phyloP scores from a whole-genome alignment of 64 coral and sea anemone genomes.

The Astreopora myriophthalma region DNA sequence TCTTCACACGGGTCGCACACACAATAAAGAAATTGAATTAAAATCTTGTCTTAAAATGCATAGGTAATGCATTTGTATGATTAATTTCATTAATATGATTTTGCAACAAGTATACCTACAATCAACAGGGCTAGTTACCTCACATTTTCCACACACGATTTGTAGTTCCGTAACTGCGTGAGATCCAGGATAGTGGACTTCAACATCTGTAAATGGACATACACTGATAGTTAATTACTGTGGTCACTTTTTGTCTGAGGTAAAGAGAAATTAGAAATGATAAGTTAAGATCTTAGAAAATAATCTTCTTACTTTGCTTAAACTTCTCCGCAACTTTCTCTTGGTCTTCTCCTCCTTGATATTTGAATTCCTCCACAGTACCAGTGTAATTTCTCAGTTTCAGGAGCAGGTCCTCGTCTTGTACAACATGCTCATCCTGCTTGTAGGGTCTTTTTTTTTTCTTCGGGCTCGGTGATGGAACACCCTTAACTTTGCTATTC shows the following conservation, averaged over 20 bases:
- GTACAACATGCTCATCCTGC: no score
- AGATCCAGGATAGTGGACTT: neutral
- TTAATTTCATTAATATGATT: neutral
- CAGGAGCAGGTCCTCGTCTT: neutral
- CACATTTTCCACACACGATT: conserved; percentile 11
- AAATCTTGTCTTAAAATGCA: neutral
- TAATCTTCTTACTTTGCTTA: neutral
- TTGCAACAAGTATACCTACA: neutral
- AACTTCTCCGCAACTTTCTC: neutral
- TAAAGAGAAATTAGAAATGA: neutral
- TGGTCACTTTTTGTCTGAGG: neutral
- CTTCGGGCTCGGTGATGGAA: no score
- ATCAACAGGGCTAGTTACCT: neutral
- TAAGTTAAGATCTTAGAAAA: neutral
- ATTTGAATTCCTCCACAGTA: neutral
- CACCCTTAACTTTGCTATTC: no score
- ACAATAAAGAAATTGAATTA: neutral
- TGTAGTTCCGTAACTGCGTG: neutral
- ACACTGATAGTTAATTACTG: neutral
- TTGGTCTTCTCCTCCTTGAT: neutral
- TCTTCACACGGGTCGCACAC: neutral
- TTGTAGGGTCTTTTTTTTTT: no score
- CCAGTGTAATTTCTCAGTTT: neutral
- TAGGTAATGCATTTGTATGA: no score
- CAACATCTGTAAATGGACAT: neutral